A percentile compares a stretch with the other conserved stretches of the same genome.
Conservation (phyloP, 2,113 vertebrate genomes). For the Holacanthus passer region DNA sequence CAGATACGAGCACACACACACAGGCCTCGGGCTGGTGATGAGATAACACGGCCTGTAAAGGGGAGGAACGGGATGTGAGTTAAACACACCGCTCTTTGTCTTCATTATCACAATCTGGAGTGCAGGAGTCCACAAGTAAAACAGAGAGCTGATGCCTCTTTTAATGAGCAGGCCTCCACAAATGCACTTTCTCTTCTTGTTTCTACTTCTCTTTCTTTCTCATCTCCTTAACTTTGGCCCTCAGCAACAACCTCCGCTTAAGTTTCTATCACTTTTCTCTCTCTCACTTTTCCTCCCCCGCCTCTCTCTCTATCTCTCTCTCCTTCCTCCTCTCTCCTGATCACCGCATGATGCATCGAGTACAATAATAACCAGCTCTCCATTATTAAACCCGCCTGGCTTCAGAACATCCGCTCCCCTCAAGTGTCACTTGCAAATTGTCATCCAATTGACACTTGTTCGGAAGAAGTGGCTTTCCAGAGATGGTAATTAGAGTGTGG, state of each 20-base stretch:
- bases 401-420: constrained; percentile 52
- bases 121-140: constrained; percentile 23
- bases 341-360: constrained; percentile 11
- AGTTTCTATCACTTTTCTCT: background rate
- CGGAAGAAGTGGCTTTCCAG: constrained; percentile 68
- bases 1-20: background rate
- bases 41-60: constrained; percentile 31
- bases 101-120: constrained; percentile 50
- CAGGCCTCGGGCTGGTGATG: constrained; percentile 26
- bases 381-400: constrained; percentile 36
- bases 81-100: constrained; percentile 58
- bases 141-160: constrained; percentile 12
- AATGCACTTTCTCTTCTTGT: background rate
- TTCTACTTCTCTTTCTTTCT: background rate
- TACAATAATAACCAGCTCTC: constrained; percentile 46
- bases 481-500: constrained; percentile 71
- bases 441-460: constrained; percentile 79
- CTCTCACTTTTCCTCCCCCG: too few relatives aligned
- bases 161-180: constrained; percentile 21
- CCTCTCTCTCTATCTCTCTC: too few relatives aligned
- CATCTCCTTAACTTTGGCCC: background rate
- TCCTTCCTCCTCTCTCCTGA: constrained; percentile 3
- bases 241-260: background rate
- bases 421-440: constrained; percentile 70
- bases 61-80: background rate